Conservation (phyloP, 2,888 invertebrate genomes). For the Pristionchus exspectatus region DNA sequence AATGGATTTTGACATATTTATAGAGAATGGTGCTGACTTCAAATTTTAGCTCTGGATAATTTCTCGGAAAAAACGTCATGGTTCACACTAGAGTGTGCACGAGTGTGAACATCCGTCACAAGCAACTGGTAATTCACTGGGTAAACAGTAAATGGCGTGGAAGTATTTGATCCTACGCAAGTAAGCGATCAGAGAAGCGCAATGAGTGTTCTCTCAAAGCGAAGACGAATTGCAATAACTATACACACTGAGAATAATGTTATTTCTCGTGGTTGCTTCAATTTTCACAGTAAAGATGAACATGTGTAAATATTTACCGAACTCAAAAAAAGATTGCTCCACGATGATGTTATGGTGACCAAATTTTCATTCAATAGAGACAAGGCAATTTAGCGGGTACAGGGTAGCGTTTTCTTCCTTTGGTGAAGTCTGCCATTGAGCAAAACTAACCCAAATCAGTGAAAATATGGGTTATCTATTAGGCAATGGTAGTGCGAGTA, state of each 20-base stretch:
- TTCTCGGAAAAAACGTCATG: background rate
- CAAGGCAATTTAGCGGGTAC: too few relatives aligned
- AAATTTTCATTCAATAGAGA: too few relatives aligned
- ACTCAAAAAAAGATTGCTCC: too few relatives aligned
- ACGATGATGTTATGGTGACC: too few relatives aligned
- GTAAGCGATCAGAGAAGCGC: background rate
- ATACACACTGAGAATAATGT: background rate
- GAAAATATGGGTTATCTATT: too few relatives aligned
- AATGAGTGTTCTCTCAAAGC: background rate
- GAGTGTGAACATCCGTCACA: background rate
- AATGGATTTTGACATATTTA: background rate
- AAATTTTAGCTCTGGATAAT: background rate
- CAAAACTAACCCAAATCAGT: too few relatives aligned
- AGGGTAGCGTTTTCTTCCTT: too few relatives aligned
- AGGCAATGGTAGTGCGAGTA: too few relatives aligned
- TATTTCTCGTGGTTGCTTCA: background rate
- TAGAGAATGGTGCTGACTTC: background rate
- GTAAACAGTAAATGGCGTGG: constrained; percentile 6
- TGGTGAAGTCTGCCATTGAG: too few relatives aligned
- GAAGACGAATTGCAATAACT: background rate
- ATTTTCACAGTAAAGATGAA: too few relatives aligned
- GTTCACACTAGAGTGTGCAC: background rate
- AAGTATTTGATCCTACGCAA: background rate
- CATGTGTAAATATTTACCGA: too few relatives aligned
- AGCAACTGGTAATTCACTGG: background rate